A percentile compares a stretch with the other conserved stretches of the same genome.
These are phyloP conservation scores for Gorsachius goisagi DNA, from an alignment of 2,113 vertebrate genomes.

Conservation along the genomic window DNA sequence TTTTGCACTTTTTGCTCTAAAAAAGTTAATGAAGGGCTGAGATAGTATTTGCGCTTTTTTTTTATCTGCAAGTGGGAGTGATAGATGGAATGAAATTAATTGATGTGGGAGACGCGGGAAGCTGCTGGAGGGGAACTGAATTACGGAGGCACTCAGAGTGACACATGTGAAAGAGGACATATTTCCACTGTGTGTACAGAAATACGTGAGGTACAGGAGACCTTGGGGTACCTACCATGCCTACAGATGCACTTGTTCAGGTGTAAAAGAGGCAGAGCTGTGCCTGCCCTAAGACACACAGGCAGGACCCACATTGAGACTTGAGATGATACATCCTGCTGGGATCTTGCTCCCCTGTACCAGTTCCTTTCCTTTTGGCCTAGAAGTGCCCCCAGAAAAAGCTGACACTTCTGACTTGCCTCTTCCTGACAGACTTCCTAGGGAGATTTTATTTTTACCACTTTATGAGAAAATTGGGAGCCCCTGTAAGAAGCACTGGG, in stretches of 20 bases:
- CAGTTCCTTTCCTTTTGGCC: background rate
- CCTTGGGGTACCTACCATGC: background rate
- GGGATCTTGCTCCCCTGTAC: background rate
- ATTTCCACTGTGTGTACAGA: background rate
- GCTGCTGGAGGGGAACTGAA: background rate
- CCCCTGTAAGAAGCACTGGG: background rate
- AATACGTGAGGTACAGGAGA: background rate
- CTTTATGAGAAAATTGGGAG: background rate
- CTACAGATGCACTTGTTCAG: background rate
- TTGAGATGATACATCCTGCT: background rate
- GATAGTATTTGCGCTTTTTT: background rate
- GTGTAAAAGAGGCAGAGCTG: background rate
- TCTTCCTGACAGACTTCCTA: background rate
- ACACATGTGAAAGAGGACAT: background rate
- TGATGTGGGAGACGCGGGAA: background rate
- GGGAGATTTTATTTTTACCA: background rate
- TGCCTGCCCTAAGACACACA: background rate
- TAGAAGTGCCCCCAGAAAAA: background rate
- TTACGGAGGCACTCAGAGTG: background rate
- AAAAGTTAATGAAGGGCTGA: background rate
- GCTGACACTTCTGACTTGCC: background rate
- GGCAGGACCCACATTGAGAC: background rate
- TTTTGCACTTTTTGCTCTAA: background rate
- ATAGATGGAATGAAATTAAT: background rate
- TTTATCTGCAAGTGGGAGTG: background rate